Evolutionary conservation across 2,113 vertebrate species (phyloP), one percentile per base, ranked within the genome.

Genomic region (Circaetus cinerascens): DNA sequence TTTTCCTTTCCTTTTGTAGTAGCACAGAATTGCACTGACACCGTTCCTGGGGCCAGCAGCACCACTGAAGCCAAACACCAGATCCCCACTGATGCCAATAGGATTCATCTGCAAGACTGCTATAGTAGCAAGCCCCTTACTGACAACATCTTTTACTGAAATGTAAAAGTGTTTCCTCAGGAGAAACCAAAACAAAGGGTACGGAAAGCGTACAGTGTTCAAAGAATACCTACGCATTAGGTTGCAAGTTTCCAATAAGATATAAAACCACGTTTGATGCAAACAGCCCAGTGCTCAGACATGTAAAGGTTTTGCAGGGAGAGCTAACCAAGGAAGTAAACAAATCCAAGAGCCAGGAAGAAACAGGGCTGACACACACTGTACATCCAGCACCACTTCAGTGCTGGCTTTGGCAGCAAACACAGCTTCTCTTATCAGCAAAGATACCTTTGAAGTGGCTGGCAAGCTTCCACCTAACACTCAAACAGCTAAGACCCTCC

Each of bases 371-470:
- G 89, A 64, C 88, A 94, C 86, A 64, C 55, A 25, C 4, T 2
- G 78, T 15, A 43, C 79, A 17, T 71, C 90, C 95, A 93, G 91
- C 95, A 77, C 69, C 73, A 57, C 67, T 75, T 46, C 85, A 25
- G 60, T 30, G 94, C 81, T 80, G 81, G 91, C 92, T 94, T 73
- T 95, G 95, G 97, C 96, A 96, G 87, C 78, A 69, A 88, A 94
- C 63, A 32, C 81, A 76, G 95, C 18, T 40, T n/a, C 90, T 88
- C 86, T 97, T 97, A 98, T 96, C 97, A 94, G 95, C 60, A 92
- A 6, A 66, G 94, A 88, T 53, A 84, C 73, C 93, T 98, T 60
- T 97, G 96, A 96, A 98, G 96, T 45, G 83, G 77, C 86, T 97
- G 97, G 97, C 88, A 63, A 71, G 57, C 51, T 88, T 94, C 97